Percentiles rank a stretch among this genome's conserved stretches.
Conservation (phyloP, 92 coral and sea anemone species). For the Siderastrea siderea region DNA sequence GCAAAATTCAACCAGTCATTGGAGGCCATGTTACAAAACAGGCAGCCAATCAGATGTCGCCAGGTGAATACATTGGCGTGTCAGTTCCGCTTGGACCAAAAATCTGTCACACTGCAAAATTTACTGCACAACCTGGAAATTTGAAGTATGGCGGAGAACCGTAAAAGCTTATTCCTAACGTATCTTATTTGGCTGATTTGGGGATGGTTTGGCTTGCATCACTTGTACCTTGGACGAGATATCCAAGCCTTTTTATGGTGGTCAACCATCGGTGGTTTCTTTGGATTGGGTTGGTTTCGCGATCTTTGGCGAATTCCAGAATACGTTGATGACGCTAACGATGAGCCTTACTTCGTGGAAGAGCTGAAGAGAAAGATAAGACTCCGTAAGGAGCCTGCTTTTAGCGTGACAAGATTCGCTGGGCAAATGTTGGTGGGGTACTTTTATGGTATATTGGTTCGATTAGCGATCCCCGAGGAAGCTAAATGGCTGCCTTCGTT, state of each 20-base stretch:
- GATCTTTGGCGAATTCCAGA: slow-evolving; percentile 99
- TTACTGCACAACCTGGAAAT: background rate
- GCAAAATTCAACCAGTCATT: slow-evolving; percentile 42
- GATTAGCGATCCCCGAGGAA: slow-evolving; percentile 94
- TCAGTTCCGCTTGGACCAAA: slow-evolving; percentile 1
- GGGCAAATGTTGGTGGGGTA: slow-evolving; percentile 99
- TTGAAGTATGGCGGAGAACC: slow-evolving; percentile 56
- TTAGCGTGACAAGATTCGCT: slow-evolving; percentile 86
- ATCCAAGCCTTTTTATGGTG: slow-evolving; percentile 99
- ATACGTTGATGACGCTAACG: slow-evolving; percentile 96
- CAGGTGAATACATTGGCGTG: slow-evolving; percentile 40
- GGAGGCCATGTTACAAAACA: slow-evolving; percentile 63
- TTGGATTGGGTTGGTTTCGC: slow-evolving; percentile 98
- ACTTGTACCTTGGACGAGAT: slow-evolving; percentile 94
- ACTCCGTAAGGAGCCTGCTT: slow-evolving; percentile 87
- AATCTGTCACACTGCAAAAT: slow-evolving; percentile 4
- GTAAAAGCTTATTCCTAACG: slow-evolving; percentile 85
- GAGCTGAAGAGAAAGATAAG: slow-evolving; percentile 79
- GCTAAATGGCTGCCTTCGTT: slow-evolving; percentile 80
- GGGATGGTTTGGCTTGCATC: slow-evolving; percentile 99
- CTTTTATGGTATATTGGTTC: slow-evolving; percentile 92
- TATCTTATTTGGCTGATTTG: slow-evolving; percentile 91
- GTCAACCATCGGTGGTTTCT: slow-evolving; percentile 98
- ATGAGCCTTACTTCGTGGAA: slow-evolving; percentile 74
- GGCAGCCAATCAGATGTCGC: slow-evolving; percentile 41